Base-by-base conservation (phyloP, 2,113 vertebrate genomes). In the Pseudorhombus dupliciocellatus region DNA sequence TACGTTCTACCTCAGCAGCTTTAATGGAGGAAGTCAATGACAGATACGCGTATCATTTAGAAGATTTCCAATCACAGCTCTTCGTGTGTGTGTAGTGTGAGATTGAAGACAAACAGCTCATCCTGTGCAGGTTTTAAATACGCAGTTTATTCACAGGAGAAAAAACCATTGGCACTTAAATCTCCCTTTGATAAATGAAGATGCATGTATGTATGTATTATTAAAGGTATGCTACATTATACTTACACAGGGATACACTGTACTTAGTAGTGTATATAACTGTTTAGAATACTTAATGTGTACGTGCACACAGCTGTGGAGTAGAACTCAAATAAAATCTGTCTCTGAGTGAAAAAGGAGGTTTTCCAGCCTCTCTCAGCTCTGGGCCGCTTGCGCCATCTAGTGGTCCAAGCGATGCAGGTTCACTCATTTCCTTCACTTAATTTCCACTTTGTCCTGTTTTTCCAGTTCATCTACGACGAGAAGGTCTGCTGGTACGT, bases 401-500 rank as follows among this genome's bases (percentile, higher is more conserved):
- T 88, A 61, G 66, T 70, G 88, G 81, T 31, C 1, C 0, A 37
- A 37, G 40, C 63, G 44, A 21, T 71, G 67, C 30, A 75, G 15
- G 42, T 30, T 37, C n/a, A n/a, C 7, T 4, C 22, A 25, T 6
- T 62, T 18, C 16, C 5, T 50, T 25, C 54, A 56, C 3, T 34
- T 68, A 20, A 77, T 75, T 46, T 81, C 20, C 37, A 64, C 85
- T 92, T 81, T 71, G 86, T 93, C 84, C 92, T 86, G 70, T 67
- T 87, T 84, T 77, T 80, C 59, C 91, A 98, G 97, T 96, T 98
- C 89, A 98, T 98, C 94, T 96, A 97, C 24, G 97, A 98, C 16
- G 97, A 97, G 90, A 93, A 94, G 54, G 96, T 98, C 77, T 94
- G 93, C 84, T 98, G 97, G 97, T 98, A 91, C 88, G 96, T 95